Percentiles rank a stretch among this genome's conserved stretches.
phyloP scores from a whole-genome alignment of 2,888 invertebrate genomes.

The Eupeodes latifasciatus region DNA sequence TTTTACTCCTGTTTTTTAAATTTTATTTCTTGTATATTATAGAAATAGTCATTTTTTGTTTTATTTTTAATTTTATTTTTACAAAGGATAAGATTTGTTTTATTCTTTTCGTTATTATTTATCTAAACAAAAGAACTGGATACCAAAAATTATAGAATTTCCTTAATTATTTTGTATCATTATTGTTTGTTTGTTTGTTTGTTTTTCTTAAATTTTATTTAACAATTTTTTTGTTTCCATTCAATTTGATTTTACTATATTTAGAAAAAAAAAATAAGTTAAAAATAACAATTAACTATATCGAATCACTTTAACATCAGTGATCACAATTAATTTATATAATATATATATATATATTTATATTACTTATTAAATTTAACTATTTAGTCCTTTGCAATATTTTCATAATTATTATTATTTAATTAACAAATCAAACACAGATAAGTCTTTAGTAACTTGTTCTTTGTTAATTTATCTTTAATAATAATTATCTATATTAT shows the following conservation, averaged over 20 bases:
- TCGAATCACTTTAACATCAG: slow-evolving; percentile 44
- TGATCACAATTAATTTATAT: slow-evolving; percentile 26
- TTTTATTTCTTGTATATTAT: slow-evolving; percentile 52
- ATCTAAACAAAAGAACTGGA: slow-evolving; percentile 62
- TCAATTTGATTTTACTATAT: slow-evolving; percentile 36
- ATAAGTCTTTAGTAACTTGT: slow-evolving; percentile 61
- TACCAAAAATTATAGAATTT: slow-evolving; percentile 66
- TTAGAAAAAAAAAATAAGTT: slow-evolving; percentile 21
- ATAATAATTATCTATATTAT: slow-evolving; percentile 52
- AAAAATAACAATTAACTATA: slow-evolving; percentile 48
- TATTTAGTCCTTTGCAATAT: slow-evolving; percentile 30
- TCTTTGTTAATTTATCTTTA: slow-evolving; percentile 39
- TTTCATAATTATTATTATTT: not conserved
- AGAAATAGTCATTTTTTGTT: slow-evolving; percentile 59
- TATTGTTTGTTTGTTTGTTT: slow-evolving; percentile 58
- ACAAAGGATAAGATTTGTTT: slow-evolving; percentile 48
- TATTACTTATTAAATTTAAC: slow-evolving; percentile 36
- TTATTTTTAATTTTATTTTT: slow-evolving; percentile 25
- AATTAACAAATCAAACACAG: slow-evolving; percentile 30
- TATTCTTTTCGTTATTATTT: slow-evolving; percentile 39
- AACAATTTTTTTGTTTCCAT: slow-evolving; percentile 20
- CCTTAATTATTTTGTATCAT: slow-evolving; percentile 50
- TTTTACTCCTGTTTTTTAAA: slow-evolving; percentile 38
- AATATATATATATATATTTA: not conserved
- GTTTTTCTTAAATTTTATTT: slow-evolving; percentile 38